Evolutionary conservation across 2,888 invertebrate species (phyloP).

Genomic region (Subacronicta megacephala): DNA sequence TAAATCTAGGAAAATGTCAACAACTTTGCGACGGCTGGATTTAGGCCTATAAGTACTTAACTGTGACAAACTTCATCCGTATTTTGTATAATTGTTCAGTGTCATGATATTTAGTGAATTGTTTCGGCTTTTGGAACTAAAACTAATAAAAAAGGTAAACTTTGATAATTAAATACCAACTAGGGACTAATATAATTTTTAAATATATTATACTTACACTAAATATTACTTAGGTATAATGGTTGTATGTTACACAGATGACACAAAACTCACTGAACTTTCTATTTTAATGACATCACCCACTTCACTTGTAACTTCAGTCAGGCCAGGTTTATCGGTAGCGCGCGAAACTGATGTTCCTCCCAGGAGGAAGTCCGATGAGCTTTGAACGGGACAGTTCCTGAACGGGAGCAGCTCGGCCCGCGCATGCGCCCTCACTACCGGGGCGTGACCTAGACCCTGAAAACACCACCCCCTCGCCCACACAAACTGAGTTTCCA

Average conservation of each 20-base stretch:
- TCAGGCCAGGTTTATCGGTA: conserved; percentile 13
- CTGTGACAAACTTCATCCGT: not conserved
- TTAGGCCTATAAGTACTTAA: conserved; percentile 29
- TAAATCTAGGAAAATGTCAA: not conserved
- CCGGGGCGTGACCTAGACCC: conserved; percentile 90
- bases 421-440: conserved; percentile 78
- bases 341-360: conserved; percentile 51
- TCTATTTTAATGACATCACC: conserved; percentile 12
- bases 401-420: conserved; percentile 64
- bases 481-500: conserved; percentile 79
- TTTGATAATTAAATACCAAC: no score
- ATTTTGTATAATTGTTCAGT: not conserved
- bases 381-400: conserved; percentile 71
- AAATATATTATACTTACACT: no score
- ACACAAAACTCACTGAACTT: conserved; percentile 28
- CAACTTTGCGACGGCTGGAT: conserved; percentile 32
- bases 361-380: conserved; percentile 73
- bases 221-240: no score
- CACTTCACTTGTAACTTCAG: conserved; percentile 34
- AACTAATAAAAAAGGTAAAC: not conserved
- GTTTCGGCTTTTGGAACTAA: not conserved
- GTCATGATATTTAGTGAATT: not conserved
- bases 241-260: conserved; percentile 3
- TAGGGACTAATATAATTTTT: no score
- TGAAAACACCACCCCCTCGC: conserved; percentile 85